Evolutionary conservation across 2,888 invertebrate genomes (phyloP), one percentile per base, ranked within the genome.

Genomic region (Nephrotoma guestfalica): DNA sequence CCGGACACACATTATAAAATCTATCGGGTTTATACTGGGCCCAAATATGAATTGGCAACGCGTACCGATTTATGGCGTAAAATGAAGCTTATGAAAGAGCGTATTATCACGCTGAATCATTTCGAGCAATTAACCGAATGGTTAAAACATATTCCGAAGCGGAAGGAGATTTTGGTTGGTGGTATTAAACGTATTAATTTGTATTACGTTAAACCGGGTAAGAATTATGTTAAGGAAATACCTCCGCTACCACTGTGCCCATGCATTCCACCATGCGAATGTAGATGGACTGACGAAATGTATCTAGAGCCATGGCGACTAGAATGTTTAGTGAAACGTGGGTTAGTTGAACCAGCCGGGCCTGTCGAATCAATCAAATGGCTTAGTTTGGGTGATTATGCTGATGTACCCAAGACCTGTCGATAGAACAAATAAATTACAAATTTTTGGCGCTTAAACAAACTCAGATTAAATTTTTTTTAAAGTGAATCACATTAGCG

Each of bases 1-100:
- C 93, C 93, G 0, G 88, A 92, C 2, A 93, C 93, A 0, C 91
- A 93, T n/a, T 93, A 92, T 87, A 93, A 93, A 0, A 90, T 92
- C 89, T 93, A 93, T 89, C 92, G 92, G 13, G 91, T 93, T 0
- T 90, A 92, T 57, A 93, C 93, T 0, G 94, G 94, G 0, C 92
- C 92, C 0, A 91, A 88, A 13, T 93, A 93, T 90, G 93, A 93
- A 0, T 90, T 91, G 1, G 88, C 92, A 86, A 91, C 88, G 87
- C 92, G 93, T 86, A 90, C 91, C 0, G 93, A 93, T 43, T 89
- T 94, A 0, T 91, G 93, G 0, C 91, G 93, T 0, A 92, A 92
- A 90, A 93, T 93, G 93, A 92, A 93, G 86, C 91, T 94, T 0
- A 87, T 94, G 4, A 90, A 90, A 87, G 91, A 92, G 0, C 90